Percentiles rank a stretch among this genome's conserved stretches.
Evolutionary conservation across 1,140 invertebrate species (phyloP).

Genomic region (Monochamus saltuarius): DNA sequence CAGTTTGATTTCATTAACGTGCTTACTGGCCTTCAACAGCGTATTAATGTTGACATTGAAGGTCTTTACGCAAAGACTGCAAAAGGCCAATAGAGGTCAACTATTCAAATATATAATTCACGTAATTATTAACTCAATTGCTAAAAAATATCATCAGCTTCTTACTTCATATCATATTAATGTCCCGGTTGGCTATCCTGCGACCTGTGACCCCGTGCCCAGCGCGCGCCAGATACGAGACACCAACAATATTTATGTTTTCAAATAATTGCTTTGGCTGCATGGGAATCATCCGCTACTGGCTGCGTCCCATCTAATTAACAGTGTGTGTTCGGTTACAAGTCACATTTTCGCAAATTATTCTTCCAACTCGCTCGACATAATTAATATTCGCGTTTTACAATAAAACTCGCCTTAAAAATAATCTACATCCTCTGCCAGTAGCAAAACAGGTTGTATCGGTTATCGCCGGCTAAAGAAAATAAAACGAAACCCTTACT

Average conservation of each 20-base stretch:
- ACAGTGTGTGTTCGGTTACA: neutral
- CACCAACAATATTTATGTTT: conserved; percentile 17
- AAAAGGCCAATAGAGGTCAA: conserved; percentile 51
- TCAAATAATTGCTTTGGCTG: conserved; percentile 3
- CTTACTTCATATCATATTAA: conserved; percentile 1
- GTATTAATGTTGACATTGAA: conserved; percentile 52
- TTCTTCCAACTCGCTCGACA: neutral
- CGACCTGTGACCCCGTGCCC: conserved; percentile 39
- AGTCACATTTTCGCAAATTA: neutral
- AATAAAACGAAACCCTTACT: conserved; percentile 35
- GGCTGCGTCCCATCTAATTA: neutral
- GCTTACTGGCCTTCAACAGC: conserved; percentile 50
- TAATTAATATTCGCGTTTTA: conserved; percentile 8
- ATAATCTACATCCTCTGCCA: conserved; percentile 27
- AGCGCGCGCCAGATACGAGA: conserved; percentile 27
- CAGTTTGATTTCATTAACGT: conserved; percentile 41
- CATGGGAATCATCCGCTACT: conserved; percentile 12
- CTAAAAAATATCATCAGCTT: conserved; percentile 1
- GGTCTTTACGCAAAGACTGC: conserved; percentile 50
- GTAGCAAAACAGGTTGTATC: conserved; percentile 47
- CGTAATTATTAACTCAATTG: conserved; percentile 13
- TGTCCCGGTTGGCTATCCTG: conserved; percentile 23
- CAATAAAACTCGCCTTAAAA: conserved; percentile 24
- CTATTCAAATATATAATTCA: conserved; percentile 42
- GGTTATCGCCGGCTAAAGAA: conserved; percentile 38